A percentile compares a stretch with the other conserved stretches of the same genome.
Evolutionary conservation across 2,113 vertebrate species (phyloP).

Genomic region (Cnemophilus loriae): DNA sequence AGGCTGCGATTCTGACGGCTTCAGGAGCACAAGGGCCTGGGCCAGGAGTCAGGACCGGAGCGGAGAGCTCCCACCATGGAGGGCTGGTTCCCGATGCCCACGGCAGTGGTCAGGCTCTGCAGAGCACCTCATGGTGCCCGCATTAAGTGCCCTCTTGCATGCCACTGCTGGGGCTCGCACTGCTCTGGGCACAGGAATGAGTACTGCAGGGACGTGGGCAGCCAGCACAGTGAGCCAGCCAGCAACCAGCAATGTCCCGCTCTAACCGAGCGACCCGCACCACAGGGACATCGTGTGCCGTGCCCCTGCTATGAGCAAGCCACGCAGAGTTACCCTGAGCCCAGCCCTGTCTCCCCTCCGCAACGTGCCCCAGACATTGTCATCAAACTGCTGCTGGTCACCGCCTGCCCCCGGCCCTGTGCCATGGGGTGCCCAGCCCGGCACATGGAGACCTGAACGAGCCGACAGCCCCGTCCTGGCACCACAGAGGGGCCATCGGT

Average conservation of each 20-base stretch:
- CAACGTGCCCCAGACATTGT: rapidly evolving
- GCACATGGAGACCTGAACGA: neutral
- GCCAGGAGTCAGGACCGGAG: rapidly evolving
- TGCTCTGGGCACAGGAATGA: rapidly evolving
- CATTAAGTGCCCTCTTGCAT: too few relatives aligned
- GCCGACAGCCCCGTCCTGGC: neutral
- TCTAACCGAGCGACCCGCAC: neutral
- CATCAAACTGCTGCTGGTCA: neutral
- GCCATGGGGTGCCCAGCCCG: neutral
- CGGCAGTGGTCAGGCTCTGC: rapidly evolving
- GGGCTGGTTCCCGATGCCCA: neutral
- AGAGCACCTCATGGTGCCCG: rapidly evolving
- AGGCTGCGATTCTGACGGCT: rapidly evolving
- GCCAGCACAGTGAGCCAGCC: neutral
- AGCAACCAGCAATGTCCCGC: neutral
- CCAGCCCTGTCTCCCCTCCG: neutral
- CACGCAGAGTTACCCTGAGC: rapidly evolving
- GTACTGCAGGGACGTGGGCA: rapidly evolving
- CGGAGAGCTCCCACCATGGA: rapidly evolving
- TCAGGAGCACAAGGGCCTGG: neutral
- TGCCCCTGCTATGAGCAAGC: rapidly evolving
- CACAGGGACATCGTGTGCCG: neutral
- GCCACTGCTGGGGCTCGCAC: neutral
- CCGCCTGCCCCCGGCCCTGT: neutral
- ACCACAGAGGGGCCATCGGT: rapidly evolving